Conservation (phyloP, 2,113 vertebrate genomes). For the Lutjanus erythropterus region DNA sequence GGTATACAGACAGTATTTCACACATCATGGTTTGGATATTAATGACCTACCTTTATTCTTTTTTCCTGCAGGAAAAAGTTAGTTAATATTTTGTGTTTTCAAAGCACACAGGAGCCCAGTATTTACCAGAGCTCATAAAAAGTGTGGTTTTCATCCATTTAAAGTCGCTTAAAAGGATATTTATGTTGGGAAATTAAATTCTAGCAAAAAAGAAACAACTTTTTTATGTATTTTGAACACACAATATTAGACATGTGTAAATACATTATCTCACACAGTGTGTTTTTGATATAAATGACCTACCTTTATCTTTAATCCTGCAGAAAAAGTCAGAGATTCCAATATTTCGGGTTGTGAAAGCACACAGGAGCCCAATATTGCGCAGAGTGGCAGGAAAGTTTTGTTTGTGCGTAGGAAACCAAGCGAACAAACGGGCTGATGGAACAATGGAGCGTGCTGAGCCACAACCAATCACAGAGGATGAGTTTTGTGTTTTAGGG, state of each 20-base stretch:
- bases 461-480: slow-evolving; percentile 80
- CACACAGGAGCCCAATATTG: slow-evolving; percentile 76
- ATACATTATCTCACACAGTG: neutral
- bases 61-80: slow-evolving; percentile 54
- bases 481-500: slow-evolving; percentile 82
- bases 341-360: slow-evolving; percentile 70
- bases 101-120: slow-evolving; percentile 74
- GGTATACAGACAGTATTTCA: neutral
- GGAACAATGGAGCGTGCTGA: slow-evolving; percentile 76
- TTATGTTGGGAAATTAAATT: neutral
- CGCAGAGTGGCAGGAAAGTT: slow-evolving; percentile 78
- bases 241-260: neutral
- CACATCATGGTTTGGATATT: neutral
- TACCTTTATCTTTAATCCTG: slow-evolving; percentile 71
- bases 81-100: slow-evolving; percentile 70
- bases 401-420: slow-evolving; percentile 78
- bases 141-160: too few species aligned
- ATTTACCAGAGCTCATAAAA: slow-evolving; percentile 53
- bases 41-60: slow-evolving; percentile 75
- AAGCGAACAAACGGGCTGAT: slow-evolving; percentile 66
- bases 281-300: slow-evolving; percentile 21
- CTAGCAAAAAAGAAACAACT: neutral
- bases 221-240: neutral
- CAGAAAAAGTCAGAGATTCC: slow-evolving; percentile 69
- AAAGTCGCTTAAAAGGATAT: too few species aligned